A percentile compares a stretch with the other conserved stretches of the same genome.
These are phyloP conservation scores for Thecocarcelia acutangulata DNA, from an alignment of 2,888 invertebrate species.

Conservation along the genomic window DNA sequence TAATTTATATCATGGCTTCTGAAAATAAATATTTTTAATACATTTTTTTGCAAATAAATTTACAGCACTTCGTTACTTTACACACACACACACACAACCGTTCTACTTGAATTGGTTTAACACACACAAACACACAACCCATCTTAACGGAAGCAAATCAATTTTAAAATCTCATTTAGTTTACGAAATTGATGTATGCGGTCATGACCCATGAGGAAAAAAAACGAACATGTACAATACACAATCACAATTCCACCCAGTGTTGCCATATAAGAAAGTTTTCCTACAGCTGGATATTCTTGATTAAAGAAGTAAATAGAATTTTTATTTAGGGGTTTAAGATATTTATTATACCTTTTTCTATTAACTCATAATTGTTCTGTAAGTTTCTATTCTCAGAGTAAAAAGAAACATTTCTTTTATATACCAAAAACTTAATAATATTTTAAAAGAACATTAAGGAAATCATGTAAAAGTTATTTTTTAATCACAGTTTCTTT, in stretches of 20 bases:
- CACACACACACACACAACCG: conserved; percentile 24
- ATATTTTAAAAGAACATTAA: too few species aligned
- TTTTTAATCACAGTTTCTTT: too few species aligned
- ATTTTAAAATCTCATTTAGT: conserved; percentile 79
- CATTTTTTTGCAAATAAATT: neutral
- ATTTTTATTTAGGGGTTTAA: too few species aligned
- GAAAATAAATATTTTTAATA: conserved; percentile 53
- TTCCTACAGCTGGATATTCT: too few species aligned
- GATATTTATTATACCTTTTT: too few species aligned
- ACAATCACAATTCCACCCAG: neutral
- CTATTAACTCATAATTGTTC: too few species aligned
- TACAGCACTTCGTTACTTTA: conserved; percentile 13
- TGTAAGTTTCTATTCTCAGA: too few species aligned
- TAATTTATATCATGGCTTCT: conserved; percentile 57
- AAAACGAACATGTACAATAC: conserved; percentile 26
- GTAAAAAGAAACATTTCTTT: too few species aligned
- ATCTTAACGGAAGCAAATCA: conserved; percentile 74
- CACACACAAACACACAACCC: conserved; percentile 29
- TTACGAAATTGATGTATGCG: conserved; percentile 70
- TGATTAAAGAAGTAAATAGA: too few species aligned
- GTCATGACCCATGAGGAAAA: conserved; percentile 58
- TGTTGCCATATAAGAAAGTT: too few species aligned
- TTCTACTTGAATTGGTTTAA: conserved; percentile 16
- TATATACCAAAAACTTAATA: too few species aligned
- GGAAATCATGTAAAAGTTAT: too few species aligned